Percentiles rank a stretch among this genome's conserved stretches.
These are phyloP conservation scores for Heliothis virescens DNA, from an alignment of 1,140 invertebrate genomes.

Conservation along the genomic window DNA sequence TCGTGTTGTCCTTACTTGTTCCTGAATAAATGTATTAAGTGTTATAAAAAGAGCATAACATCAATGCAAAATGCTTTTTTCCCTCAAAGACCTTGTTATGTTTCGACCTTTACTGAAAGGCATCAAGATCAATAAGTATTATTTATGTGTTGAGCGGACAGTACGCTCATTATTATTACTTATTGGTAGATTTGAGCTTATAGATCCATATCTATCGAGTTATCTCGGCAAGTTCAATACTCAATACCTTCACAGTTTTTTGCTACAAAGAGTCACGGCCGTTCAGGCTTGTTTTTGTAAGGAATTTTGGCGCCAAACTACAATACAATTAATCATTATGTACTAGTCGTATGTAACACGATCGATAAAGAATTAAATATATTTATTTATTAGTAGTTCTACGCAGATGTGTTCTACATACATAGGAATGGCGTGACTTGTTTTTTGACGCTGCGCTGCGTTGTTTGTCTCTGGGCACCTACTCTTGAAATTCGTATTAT, in stretches of 20 bases:
- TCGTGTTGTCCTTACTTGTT: conserved; percentile 1
- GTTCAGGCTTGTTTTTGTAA: conserved; percentile 77
- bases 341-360: conserved; percentile 37
- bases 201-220: conserved; percentile 28
- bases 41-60: conserved; percentile 27
- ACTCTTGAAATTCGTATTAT: conserved; percentile 60
- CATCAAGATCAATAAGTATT: conserved; percentile 45
- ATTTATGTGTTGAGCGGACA: conserved; percentile 47
- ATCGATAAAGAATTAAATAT: conserved; percentile 50
- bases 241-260: conserved; percentile 58
- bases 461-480: conserved; percentile 49
- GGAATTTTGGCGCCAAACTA: conserved; percentile 82
- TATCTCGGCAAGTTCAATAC: conserved; percentile 44
- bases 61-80: conserved; percentile 42
- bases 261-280: conserved; percentile 73
- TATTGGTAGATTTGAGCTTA: conserved; percentile 12
- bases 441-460: conserved; percentile 41
- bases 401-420: conserved; percentile 51
- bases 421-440: conserved; percentile 51
- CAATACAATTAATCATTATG: conserved; percentile 68
- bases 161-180: conserved; percentile 36
- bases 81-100: conserved; percentile 35
- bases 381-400: conserved; percentile 49
- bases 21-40: conserved; percentile 15
- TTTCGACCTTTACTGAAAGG: conserved; percentile 54